Percentiles rank a stretch among this genome's conserved stretches.
phyloP scores from a whole-genome alignment of 2,113 vertebrate species.

The Eptesicus fuscus region DNA sequence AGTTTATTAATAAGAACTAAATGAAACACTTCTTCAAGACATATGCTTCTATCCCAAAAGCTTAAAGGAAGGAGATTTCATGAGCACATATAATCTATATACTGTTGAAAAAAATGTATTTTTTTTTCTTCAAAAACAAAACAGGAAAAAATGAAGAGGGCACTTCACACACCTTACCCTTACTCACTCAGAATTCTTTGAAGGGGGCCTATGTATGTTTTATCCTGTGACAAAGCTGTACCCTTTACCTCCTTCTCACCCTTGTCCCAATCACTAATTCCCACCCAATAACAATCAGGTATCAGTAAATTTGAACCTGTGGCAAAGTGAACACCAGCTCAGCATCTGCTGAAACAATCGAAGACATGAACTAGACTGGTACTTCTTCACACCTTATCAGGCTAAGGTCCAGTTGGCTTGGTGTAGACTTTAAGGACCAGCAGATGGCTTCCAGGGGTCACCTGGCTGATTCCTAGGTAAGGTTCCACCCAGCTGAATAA shows the following conservation, averaged over 20 bases:
- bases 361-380: background rate
- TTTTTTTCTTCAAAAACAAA: background rate
- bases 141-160: background rate
- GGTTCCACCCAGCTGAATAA: background rate
- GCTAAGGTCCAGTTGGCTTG: background rate
- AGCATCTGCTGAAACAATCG: background rate
- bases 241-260: background rate
- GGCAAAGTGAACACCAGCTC: background rate
- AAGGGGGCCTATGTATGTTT: background rate
- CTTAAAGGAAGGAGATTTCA: background rate
- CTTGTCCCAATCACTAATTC: background rate
- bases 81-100: background rate
- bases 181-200: slow-evolving; percentile 7
- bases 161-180: background rate
- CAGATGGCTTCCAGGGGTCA: background rate
- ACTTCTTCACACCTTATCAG: background rate
- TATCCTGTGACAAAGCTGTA: background rate
- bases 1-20: slow-evolving; percentile 34
- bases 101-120: background rate
- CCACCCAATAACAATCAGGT: background rate
- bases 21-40: background rate
- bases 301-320: background rate
- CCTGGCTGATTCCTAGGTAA: background rate
- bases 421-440: background rate
- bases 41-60: background rate